Evolutionary conservation across 2,797 vertebrate species (phyloP), one percentile per base, ranked within the genome.

Genomic region (Choloepus didactylus): DNA sequence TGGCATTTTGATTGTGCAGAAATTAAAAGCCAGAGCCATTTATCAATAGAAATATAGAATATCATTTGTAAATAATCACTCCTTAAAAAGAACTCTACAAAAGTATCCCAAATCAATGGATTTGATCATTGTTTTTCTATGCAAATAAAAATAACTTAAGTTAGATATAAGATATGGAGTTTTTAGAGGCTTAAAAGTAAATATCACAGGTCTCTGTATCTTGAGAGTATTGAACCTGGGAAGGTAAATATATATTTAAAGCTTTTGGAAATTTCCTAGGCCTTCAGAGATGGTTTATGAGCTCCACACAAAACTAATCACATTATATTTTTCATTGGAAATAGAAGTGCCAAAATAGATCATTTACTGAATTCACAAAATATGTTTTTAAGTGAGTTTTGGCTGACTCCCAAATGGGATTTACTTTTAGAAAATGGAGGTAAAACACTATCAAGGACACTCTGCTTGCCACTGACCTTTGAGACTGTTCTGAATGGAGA

Each of bases 351-450:
- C 60, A 85, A 89, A 31, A 12, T 56, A 79, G n/a, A 79, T 44
- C 8, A 69, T 84, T 49, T 72, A 44, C 9, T 56, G 18, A 15
- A 49, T 44, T 84, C 79, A 82, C 31, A 72, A 82, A 66, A 72
- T 31, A 51, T 25, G 11, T 10, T 60, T 96, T 89, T 38, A 51
- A 64, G 44, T 77, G 64, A 93, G 41, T 89, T 94, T 93, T 83
- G 56, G 31, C 6, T 83, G 35, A 86, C 29, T 93, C 41, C 9
- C 19, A 44, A 95, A 60, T n/a, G 35, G 38, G 10, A 93, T 56
- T 80, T 85, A 56, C 18, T 46, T 0, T 92, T 86, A 46, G 2
- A 4, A 31, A 93, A 46, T 21, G 83, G 73, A 85, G 16, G 73
- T 27, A 75, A 95, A 66, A 46, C 27, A 64, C 14, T 29, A 10